These are phyloP conservation scores for Watsonalla cultraria DNA, from an alignment of 2,888 invertebrate genomes.

Conservation along the genomic window DNA sequence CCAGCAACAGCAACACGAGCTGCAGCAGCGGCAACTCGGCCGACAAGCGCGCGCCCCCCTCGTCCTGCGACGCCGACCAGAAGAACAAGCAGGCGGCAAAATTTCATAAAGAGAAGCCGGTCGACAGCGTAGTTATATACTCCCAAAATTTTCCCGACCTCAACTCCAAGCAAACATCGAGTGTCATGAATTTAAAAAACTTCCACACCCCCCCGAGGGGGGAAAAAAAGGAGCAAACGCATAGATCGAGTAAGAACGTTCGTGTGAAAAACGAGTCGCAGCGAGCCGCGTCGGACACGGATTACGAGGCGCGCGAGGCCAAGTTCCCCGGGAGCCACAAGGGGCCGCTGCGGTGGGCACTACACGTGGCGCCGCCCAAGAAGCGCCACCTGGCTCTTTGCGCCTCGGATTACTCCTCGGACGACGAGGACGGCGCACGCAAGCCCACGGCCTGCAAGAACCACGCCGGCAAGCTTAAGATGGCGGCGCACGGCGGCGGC, in stretches of 20 bases:
- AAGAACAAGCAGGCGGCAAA: slow-evolving; percentile 53
- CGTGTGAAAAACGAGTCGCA: slow-evolving; percentile 52
- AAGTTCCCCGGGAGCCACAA: slow-evolving; percentile 45
- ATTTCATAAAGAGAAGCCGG: slow-evolving; percentile 64
- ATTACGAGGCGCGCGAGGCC: slow-evolving; percentile 55
- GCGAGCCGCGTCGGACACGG: slow-evolving; percentile 65
- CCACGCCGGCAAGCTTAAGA: slow-evolving; percentile 50
- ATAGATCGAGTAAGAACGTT: slow-evolving; percentile 50
- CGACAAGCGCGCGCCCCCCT: slow-evolving; percentile 44
- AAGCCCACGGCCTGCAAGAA: slow-evolving; percentile 56
- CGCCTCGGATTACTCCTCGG: slow-evolving; percentile 65
- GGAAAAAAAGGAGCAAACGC: slow-evolving; percentile 69
- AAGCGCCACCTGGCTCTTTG: slow-evolving; percentile 62
- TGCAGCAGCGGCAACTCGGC: slow-evolving; percentile 66
- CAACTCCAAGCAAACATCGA: slow-evolving; percentile 55
- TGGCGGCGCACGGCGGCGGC: slow-evolving; percentile 69
- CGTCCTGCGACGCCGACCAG: slow-evolving; percentile 37
- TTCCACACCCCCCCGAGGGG: slow-evolving; percentile 76
- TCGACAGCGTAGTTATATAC: slow-evolving; percentile 67
- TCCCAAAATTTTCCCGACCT: slow-evolving; percentile 72
- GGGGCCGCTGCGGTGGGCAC: slow-evolving; percentile 56
- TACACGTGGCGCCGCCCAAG: slow-evolving; percentile 60
- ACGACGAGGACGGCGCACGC: slow-evolving; percentile 59
- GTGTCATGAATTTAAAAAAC: slow-evolving; percentile 74
- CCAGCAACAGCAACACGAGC: slow-evolving; percentile 70